These are phyloP conservation scores for Eulithis testata DNA, from an alignment of 2,888 invertebrate genomes.

Conservation along the genomic window DNA sequence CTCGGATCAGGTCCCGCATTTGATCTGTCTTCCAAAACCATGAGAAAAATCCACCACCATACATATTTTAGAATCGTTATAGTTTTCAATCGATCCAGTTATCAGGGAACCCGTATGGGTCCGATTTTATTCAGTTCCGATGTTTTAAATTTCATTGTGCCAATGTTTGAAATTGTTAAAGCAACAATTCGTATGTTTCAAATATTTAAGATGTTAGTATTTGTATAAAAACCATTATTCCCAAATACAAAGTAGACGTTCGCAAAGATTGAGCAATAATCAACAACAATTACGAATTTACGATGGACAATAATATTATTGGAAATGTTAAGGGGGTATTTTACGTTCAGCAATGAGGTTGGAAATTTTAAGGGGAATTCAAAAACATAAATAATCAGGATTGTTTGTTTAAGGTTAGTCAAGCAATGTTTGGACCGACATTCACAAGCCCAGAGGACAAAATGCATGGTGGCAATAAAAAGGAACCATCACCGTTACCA, in stretches of 20 bases:
- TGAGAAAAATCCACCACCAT: conserved; percentile 54
- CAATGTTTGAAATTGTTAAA: not conserved
- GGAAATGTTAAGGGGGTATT: not conserved
- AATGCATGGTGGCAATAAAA: conserved; percentile 66
- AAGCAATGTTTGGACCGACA: conserved; percentile 54
- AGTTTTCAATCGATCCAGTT: not conserved
- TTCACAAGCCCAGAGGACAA: conserved; percentile 56
- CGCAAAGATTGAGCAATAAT: conserved; percentile 17
- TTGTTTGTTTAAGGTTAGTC: conserved; percentile 45
- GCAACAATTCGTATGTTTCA: not conserved
- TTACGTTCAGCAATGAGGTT: conserved; percentile 10
- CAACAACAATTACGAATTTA: conserved; percentile 7
- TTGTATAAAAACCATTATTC: not conserved
- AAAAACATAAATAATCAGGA: conserved; percentile 13
- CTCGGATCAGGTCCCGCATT: conserved; percentile 83
- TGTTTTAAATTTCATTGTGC: not conserved
- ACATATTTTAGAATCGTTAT: conserved; percentile 14
- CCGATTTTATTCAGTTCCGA: not conserved
- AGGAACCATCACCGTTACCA: conserved; percentile 82
- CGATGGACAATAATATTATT: conserved; percentile 5
- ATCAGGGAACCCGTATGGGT: not conserved
- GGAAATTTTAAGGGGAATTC: conserved; percentile 6
- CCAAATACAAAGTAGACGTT: conserved; percentile 4
- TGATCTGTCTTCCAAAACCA: conserved; percentile 62
- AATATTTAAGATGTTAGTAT: not conserved